Evolutionary conservation across 2,888 invertebrate species (phyloP).

Genomic region (Eubasilissa splendida): DNA sequence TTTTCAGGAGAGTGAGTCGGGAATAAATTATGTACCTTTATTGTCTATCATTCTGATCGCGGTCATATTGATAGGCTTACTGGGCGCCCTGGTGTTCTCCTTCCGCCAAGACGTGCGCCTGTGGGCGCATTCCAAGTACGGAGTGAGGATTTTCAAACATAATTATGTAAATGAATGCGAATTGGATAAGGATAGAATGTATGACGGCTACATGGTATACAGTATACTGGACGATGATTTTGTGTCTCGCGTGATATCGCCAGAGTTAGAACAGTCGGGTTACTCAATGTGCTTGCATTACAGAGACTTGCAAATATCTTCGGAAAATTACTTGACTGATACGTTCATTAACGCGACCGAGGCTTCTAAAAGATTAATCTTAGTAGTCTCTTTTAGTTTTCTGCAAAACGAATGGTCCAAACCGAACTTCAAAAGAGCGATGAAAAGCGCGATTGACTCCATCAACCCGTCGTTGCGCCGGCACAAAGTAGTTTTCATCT

Average conservation of each 20-base stretch:
- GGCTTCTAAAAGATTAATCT: constrained; percentile 80
- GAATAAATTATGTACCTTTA: constrained; percentile 80
- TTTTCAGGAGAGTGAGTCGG: constrained; percentile 79
- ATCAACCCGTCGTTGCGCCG: constrained; percentile 78
- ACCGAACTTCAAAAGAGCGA: constrained; percentile 85
- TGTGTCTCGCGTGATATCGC: constrained; percentile 79
- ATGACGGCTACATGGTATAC: constrained; percentile 92
- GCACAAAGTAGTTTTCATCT: constrained; percentile 74
- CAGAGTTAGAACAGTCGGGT: constrained; percentile 81
- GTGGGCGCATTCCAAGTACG: constrained; percentile 87
- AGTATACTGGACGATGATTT: constrained; percentile 85
- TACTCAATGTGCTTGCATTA: constrained; percentile 80
- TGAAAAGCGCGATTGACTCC: constrained; percentile 79
- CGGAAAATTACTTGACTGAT: constrained; percentile 75
- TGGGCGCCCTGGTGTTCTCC: constrained; percentile 81
- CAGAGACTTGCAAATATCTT: constrained; percentile 76
- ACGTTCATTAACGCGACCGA: constrained; percentile 77
- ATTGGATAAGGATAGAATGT: constrained; percentile 79
- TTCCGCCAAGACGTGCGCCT: constrained; percentile 85
- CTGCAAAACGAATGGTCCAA: constrained; percentile 88
- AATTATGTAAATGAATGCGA: constrained; percentile 73
- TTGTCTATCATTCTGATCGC: constrained; percentile 82
- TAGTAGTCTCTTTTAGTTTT: constrained; percentile 86
- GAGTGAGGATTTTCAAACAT: constrained; percentile 82
- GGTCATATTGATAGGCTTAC: constrained; percentile 80